A percentile compares a stretch with the other conserved stretches of the same genome.
phyloP scores from a whole-genome alignment of 1,140 invertebrate species.

The Tetragonula clypearis region DNA sequence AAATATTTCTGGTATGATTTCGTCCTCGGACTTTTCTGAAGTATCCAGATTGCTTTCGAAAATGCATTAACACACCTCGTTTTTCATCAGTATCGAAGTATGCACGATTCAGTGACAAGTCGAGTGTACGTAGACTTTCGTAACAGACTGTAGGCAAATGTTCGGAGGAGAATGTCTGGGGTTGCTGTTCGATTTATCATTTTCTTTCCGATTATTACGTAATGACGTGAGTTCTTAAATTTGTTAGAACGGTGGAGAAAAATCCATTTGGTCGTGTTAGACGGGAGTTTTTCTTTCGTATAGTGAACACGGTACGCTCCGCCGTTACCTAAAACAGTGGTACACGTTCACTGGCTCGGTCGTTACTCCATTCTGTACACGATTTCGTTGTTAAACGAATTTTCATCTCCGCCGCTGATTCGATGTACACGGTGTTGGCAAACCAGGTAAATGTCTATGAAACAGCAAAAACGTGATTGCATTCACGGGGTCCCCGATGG shows the following conservation, averaged over 20 bases:
- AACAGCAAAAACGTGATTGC: conserved; percentile 38
- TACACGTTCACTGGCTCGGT: conserved; percentile 17
- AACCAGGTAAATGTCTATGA: conserved; percentile 26
- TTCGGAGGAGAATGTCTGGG: conserved; percentile 3
- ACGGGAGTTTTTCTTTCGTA: background rate
- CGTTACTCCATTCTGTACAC: conserved; percentile 9
- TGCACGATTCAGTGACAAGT: background rate
- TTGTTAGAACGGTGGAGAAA: background rate
- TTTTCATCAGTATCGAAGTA: background rate
- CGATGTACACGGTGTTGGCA: conserved; percentile 34
- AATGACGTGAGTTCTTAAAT: background rate
- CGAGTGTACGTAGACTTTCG: background rate
- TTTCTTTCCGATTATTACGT: background rate
- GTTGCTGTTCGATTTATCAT: background rate
- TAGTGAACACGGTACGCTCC: background rate
- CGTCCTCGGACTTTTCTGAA: background rate
- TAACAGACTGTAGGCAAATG: conserved; percentile 19
- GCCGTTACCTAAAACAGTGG: background rate
- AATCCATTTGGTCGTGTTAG: background rate
- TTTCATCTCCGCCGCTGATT: conserved; percentile 13
- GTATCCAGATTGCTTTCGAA: background rate
- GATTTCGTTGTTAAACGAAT: conserved; percentile 42
- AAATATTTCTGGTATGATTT: background rate
- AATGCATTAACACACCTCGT: background rate
- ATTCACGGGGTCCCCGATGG: background rate